Base-by-base conservation (phyloP, 2,888 invertebrate genomes). In the Bombylius discolor region DNA sequence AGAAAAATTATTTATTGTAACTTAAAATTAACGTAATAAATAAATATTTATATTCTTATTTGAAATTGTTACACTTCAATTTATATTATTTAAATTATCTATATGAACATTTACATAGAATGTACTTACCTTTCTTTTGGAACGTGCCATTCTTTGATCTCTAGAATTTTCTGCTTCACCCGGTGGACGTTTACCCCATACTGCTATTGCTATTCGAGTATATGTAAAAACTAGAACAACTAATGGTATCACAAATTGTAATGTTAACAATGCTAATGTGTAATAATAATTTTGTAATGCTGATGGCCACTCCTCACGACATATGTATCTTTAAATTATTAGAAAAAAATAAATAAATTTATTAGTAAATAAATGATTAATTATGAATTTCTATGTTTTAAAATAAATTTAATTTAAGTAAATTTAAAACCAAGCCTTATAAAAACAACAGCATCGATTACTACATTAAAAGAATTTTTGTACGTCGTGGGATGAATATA, bases 161-260 rank as follows among this genome's bases (percentile, higher is more conserved):
- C 93, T 77, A 7, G 80, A 82, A 59, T 86, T 84, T 68, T 91
- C 87, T 0, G 92, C 92, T 71, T 93, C 93, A 0, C 93, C 93
- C 0, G 93, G 92, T 8, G 89, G 85, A 45, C 85, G 78, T 61
- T 89, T 87, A 32, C 89, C 89, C 90, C 92, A 92, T 49, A 94
- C 89, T 13, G 87, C 85, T 51, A 87, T 79, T 0, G 87, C 92
- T 59, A 94, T 94, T 62, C 89, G 81, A 3, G 85, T 83, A 69
- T 94, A 94, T 0, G 93, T 91, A 70, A 87, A 88, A 56, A 91
- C 77, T 14, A 94, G 79, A 47, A 90, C 89, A 33, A 80, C 70
- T 60, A 92, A 77, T 0, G 94, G 94, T 60, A 93, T 77, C 59
- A 88, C 79, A 70, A 92, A 94, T 73, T 94, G 94, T 52, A 93